Conservation (phyloP, 2,888 invertebrate genomes). For the Hirtodrosophila cameraria region DNA sequence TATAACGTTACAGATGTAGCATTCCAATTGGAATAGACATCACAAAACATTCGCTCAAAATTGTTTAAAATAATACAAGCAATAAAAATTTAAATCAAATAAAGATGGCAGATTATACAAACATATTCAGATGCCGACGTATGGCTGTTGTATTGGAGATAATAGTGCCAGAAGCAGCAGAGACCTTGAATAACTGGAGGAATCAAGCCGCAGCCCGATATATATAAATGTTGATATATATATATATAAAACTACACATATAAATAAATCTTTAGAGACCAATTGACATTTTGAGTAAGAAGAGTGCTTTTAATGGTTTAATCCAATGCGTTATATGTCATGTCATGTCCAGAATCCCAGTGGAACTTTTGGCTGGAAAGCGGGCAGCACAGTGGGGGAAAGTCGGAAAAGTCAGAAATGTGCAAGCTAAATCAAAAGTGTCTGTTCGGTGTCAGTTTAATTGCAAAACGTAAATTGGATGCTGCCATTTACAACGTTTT, state of each 20-base stretch:
- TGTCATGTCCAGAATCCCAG: constrained; percentile 31
- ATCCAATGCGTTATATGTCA: constrained; percentile 45
- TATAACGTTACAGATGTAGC: neutral
- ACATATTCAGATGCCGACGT: constrained; percentile 54
- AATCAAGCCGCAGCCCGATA: neutral
- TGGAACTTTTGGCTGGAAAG: neutral
- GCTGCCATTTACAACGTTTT: constrained; percentile 78
- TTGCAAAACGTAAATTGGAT: constrained; percentile 81
- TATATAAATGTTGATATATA: neutral
- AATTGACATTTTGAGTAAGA: constrained; percentile 18
- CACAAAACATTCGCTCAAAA: constrained; percentile 6
- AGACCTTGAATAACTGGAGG: neutral
- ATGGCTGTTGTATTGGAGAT: constrained; percentile 39
- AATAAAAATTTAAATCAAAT: neutral
- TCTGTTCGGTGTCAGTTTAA: constrained; percentile 82
- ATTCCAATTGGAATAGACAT: neutral
- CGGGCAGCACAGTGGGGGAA: neutral
- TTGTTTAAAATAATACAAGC: neutral
- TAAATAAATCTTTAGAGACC: constrained; percentile 31
- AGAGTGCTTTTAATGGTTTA: constrained; percentile 6
- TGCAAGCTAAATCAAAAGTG: constrained; percentile 78
- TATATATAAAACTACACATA: neutral
- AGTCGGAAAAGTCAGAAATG: constrained; percentile 22
- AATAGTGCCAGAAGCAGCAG: neutral
- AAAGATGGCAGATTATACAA: constrained; percentile 56